Base-by-base conservation (phyloP, 2,113 vertebrate species). In the Forbesichthys papilliferus region DNA sequence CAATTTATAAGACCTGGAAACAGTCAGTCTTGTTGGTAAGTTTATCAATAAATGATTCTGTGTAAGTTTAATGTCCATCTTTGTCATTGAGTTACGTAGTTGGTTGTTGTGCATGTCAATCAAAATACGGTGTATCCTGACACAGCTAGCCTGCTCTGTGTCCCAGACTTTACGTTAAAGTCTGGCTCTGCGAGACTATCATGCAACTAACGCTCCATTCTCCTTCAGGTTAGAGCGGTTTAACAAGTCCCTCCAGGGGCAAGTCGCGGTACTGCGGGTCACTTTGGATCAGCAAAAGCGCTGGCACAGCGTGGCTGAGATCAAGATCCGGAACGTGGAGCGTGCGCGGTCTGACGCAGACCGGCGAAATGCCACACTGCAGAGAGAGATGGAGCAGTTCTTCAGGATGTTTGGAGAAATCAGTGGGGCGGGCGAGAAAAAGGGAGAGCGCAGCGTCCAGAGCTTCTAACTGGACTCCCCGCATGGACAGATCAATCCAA, bases 341-440 rank as follows among this genome's bases (percentile, higher is more conserved):
- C 86, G 70, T 14, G 94, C 91, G 18, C 87, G 90, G 53, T 90
- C 82, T 0, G 92, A 94, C 1, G 93, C 92, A 0, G 92, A 95
- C 86, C 88, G 63, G 34, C 84, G 86, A 16, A 95, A 96, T 20
- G 9, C 80, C 73, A 80, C 49, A 0, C 89, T 95, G 59, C 92
- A 94, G 73, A 87, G 63, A 10, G 93, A 94, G 82, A 94, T 91
- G 91, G 93, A 95, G 74, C 69, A 90, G 47, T 94, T 94, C 80
- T 94, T 94, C 64, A 78, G 91, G 64, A 93, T 88, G 71, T 93
- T 91, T 0, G 77, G 90, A 58, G 88, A 93, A 72, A 78, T 76
- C 67, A 90, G 62, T 46, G 77, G 62, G 33, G 56, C 53, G 53
- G 16, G 7, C 6, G 16, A 20, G 54, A 56, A 18, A 65, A 85